phyloP scores from a whole-genome alignment of 2,888 invertebrate species.

The Sisyra nigra region DNA sequence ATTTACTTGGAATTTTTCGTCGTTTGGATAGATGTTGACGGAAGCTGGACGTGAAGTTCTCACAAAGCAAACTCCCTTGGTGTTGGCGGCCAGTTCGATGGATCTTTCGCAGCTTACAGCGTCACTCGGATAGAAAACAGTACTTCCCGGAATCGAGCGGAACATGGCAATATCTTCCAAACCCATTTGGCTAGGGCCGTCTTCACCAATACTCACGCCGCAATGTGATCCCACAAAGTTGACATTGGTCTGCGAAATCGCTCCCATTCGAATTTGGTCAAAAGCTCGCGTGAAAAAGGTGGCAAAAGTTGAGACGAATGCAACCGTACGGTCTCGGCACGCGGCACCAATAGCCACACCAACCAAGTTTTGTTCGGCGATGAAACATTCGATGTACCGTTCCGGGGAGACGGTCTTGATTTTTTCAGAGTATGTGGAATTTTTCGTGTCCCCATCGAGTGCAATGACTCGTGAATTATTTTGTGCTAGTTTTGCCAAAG shows the following conservation, averaged over 20 bases:
- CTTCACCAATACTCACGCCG: conserved; percentile 96
- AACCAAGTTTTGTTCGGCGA: conserved; percentile 96
- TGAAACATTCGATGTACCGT: conserved; percentile 93
- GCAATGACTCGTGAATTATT: conserved; percentile 73
- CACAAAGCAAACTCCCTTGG: conserved; percentile 87
- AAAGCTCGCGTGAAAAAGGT: conserved; percentile 93
- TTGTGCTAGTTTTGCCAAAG: conserved; percentile 71
- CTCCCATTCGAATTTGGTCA: conserved; percentile 99
- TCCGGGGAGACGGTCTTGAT: conserved; percentile 55
- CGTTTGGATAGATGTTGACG: conserved; percentile 67
- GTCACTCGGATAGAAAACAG: conserved; percentile 72
- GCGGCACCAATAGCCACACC: conserved; percentile 92
- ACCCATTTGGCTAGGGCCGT: conserved; percentile 99
- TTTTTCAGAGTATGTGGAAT: conserved; percentile 93
- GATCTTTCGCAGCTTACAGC: conserved; percentile 91
- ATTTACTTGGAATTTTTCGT: conserved; percentile 52
- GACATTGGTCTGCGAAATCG: conserved; percentile 94
- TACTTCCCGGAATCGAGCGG: conserved; percentile 71
- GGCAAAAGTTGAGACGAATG: conserved; percentile 95
- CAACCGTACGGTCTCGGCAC: conserved; percentile 80
- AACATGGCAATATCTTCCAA: conserved; percentile 97
- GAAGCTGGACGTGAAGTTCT: conserved; percentile 90
- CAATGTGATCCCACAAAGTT: conserved; percentile 96
- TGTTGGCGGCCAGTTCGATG: conserved; percentile 90
- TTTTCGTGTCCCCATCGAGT: conserved; percentile 95